phyloP scores from a whole-genome alignment of 1,140 invertebrate species.

The Orchestia grillus region DNA sequence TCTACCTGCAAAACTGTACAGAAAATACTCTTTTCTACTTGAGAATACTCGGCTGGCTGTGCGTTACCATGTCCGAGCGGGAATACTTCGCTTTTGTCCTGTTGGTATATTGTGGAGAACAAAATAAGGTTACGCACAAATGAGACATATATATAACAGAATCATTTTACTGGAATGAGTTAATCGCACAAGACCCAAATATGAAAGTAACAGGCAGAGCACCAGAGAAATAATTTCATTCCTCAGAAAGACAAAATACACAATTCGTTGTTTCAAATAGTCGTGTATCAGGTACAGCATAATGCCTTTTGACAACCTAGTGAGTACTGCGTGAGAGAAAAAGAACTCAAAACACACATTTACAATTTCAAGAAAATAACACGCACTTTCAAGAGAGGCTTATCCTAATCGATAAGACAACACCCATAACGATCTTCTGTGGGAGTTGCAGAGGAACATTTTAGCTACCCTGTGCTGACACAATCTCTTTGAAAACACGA shows the following conservation, averaged over 20 bases:
- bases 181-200: not conserved
- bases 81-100: not conserved
- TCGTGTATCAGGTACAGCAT: not conserved
- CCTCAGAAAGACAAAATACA: not conserved
- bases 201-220: no score
- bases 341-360: not conserved
- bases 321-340: not conserved
- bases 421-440: not conserved
- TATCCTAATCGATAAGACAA: not conserved
- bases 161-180: not conserved
- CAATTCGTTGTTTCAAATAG: not conserved
- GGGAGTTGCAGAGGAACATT: not conserved
- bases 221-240: not conserved
- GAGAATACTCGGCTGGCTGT: not conserved
- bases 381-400: not conserved
- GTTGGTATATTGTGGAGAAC: not conserved
- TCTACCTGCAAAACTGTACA: not conserved
- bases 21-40: not conserved
- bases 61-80: not conserved
- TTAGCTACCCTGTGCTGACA: not conserved
- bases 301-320: not conserved
- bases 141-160: no score
- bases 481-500: not conserved
- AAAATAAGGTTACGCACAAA: not conserved
- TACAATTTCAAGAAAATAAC: not conserved